These are phyloP conservation scores for Plagiodera versicolora DNA, from an alignment of 2,888 invertebrate genomes.

Conservation along the genomic window DNA sequence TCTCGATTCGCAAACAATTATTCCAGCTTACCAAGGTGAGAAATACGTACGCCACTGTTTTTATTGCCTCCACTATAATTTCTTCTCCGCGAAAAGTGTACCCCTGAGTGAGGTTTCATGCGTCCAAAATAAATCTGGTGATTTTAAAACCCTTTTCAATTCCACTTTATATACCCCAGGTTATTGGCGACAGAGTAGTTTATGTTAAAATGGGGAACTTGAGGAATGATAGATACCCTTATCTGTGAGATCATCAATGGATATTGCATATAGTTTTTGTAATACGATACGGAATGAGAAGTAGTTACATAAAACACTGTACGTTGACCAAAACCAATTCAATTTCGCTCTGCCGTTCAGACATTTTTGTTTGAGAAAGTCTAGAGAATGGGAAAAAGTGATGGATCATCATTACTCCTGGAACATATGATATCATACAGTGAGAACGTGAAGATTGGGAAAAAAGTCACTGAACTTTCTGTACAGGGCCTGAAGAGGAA, in stretches of 20 bases:
- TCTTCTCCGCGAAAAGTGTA: slow-evolving; percentile 45
- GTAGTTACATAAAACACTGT: neutral
- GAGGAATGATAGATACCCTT: slow-evolving; percentile 5
- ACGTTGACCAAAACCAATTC: neutral
- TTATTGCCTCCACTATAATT: slow-evolving; percentile 30
- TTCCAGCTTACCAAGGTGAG: no score
- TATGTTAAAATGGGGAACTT: slow-evolving; percentile 22
- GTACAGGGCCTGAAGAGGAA: no score
- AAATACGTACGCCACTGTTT: slow-evolving; percentile 16
- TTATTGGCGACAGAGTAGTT: slow-evolving; percentile 16
- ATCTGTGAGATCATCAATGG: slow-evolving; percentile 24
- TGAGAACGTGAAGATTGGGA: no score
- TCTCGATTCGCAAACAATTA: no score
- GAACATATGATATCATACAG: no score
- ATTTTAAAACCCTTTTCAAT: slow-evolving; percentile 49
- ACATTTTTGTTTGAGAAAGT: no score
- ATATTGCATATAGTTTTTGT: slow-evolving; percentile 28
- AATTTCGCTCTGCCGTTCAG: neutral
- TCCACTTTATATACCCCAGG: slow-evolving; percentile 41
- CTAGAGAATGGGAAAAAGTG: no score
- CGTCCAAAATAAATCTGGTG: slow-evolving; percentile 49
- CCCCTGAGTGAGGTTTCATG: slow-evolving; percentile 47
- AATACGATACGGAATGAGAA: slow-evolving; percentile 14
- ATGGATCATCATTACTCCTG: no score
- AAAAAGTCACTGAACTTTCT: no score